Evolutionary conservation across 2,888 invertebrate species (phyloP).

Genomic region (Ellobium chinense): DNA sequence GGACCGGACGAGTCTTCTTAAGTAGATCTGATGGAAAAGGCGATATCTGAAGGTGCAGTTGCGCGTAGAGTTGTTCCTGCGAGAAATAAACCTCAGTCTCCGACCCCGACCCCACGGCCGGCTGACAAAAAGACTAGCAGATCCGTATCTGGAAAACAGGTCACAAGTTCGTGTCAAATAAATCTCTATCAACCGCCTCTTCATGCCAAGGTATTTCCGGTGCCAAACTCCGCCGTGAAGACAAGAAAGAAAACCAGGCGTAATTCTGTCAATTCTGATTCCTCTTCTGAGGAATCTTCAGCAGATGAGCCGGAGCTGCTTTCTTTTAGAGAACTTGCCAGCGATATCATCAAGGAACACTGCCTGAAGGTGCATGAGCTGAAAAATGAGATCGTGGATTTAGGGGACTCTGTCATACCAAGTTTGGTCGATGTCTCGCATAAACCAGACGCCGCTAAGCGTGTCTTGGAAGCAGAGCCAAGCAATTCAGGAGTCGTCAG

Average conservation of each 20-base stretch:
- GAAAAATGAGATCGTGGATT: slow-evolving; percentile 11
- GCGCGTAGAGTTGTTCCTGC: too few relatives aligned
- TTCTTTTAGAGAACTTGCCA: neutral
- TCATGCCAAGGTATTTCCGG: too few relatives aligned
- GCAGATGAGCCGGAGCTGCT: neutral
- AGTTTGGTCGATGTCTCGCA: neutral
- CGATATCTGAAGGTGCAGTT: too few relatives aligned
- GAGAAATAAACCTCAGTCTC: too few relatives aligned
- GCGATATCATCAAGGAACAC: neutral
- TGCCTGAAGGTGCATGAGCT: neutral
- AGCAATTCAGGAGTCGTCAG: neutral
- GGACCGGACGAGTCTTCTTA: too few relatives aligned
- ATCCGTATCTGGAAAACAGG: too few relatives aligned
- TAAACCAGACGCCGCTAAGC: neutral
- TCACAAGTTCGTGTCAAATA: too few relatives aligned
- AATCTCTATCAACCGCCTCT: too few relatives aligned
- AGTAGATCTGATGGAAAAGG: too few relatives aligned
- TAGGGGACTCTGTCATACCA: neutral
- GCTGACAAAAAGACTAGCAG: too few relatives aligned
- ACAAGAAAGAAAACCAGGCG: neutral
- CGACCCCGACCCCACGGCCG: too few relatives aligned
- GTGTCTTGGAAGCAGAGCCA: neutral
- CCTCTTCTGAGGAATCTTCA: neutral
- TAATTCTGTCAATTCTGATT: neutral
- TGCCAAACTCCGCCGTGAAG: neutral